These are phyloP conservation scores for Haliclona indistincta DNA, from an alignment of 37 sponge, comb jelly and placozoan genomes.

Conservation along the genomic window DNA sequence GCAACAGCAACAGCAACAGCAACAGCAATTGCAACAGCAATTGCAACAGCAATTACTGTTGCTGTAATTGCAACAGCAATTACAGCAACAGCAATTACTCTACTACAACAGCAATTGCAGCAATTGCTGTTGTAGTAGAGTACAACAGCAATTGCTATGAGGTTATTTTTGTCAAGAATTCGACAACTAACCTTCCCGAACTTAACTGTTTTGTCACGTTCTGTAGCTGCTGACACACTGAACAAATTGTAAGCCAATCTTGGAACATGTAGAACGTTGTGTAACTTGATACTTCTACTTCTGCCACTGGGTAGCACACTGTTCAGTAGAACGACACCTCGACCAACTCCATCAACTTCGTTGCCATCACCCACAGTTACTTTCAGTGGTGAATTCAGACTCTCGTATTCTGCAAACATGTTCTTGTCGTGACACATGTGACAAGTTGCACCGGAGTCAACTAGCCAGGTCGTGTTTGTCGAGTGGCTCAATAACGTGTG, in stretches of 20 bases:
- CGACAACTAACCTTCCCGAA: neutral
- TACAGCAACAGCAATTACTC: too few species aligned
- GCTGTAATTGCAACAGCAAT: too few species aligned
- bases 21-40: too few species aligned
- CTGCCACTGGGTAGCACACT: slow-evolving; percentile 11
- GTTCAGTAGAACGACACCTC: slow-evolving; percentile 9
- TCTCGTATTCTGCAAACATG: slow-evolving; percentile 3
- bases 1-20: too few species aligned
- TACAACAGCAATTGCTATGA: neutral
- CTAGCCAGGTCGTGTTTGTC: slow-evolving; percentile 26
- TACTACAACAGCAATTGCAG: too few species aligned
- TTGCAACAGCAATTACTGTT: too few species aligned
- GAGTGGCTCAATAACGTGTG: slow-evolving; percentile 3
- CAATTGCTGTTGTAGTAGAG: too few species aligned
- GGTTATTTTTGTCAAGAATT: neutral
- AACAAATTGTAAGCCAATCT: slow-evolving; percentile 54
- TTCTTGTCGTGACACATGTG: slow-evolving; percentile 42
- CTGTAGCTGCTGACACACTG: slow-evolving; percentile 40
- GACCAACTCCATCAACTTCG: slow-evolving; percentile 5
- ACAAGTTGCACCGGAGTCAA: slow-evolving; percentile 54
- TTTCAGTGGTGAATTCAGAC: neutral
- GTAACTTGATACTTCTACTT: neutral
- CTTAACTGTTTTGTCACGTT: neutral
- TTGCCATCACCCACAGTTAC: slow-evolving; percentile 22
- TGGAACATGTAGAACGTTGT: slow-evolving; percentile 58